A percentile compares a stretch with the other conserved stretches of the same genome.
phyloP scores from a whole-genome alignment of 2,797 vertebrate genomes.

The Paguma larvata region DNA sequence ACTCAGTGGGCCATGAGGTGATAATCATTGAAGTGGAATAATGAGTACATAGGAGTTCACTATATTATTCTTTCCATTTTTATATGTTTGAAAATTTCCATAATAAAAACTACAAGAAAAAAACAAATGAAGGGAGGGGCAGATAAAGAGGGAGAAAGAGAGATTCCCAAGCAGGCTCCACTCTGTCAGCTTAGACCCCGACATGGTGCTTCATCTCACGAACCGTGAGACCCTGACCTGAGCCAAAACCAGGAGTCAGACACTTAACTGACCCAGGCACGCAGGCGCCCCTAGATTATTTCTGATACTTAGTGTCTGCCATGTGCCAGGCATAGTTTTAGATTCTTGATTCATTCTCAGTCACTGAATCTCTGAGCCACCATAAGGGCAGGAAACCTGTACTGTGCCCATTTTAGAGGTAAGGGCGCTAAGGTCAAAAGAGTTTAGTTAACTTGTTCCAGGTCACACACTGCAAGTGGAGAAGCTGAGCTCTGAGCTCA shows the following conservation, averaged over 20 bases:
- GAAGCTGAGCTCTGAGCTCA: not conserved
- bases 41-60: not conserved
- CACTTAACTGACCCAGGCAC: too few relatives aligned
- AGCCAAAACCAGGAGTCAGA: too few relatives aligned
- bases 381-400: not conserved
- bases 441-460: not conserved
- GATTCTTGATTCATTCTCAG: not conserved
- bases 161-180: too few relatives aligned
- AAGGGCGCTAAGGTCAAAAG: not conserved
- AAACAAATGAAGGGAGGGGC: too few relatives aligned
- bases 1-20: not conserved
- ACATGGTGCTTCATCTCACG: too few relatives aligned
- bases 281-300: not conserved
- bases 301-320: not conserved
- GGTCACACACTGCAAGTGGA: not conserved
- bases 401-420: not conserved
- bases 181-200: too few relatives aligned
- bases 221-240: too few relatives aligned
- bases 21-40: not conserved
- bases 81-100: not conserved
- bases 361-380: not conserved
- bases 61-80: not conserved
- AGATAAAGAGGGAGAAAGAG: too few relatives aligned
- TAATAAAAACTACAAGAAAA: constrained; percentile 35
- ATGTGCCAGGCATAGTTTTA: not conserved